These are phyloP conservation scores for Eledone cirrhosa DNA, from an alignment of 2,888 invertebrate genomes.

Conservation along the genomic window DNA sequence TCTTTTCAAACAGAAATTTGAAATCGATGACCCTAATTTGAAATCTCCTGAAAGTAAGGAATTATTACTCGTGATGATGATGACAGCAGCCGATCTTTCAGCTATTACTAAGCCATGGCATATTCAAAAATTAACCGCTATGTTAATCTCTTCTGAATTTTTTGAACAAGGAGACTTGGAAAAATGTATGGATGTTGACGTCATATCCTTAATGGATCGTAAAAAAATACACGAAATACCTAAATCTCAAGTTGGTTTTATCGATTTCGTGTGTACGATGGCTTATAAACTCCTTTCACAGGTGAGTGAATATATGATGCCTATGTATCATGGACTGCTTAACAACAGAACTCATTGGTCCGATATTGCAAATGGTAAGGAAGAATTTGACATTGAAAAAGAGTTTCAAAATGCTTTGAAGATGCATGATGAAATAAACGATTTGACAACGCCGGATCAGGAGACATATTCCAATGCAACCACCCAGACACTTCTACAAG, in stretches of 20 bases:
- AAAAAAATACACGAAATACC: constrained; percentile 92
- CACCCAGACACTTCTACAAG: too few relatives aligned
- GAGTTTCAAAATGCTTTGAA: too few relatives aligned
- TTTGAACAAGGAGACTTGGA: constrained; percentile 95
- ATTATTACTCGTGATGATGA: constrained; percentile 86
- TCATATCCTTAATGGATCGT: constrained; percentile 88
- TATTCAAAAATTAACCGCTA: constrained; percentile 90
- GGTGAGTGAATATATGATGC: constrained; percentile 82
- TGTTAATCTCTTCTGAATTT: constrained; percentile 92
- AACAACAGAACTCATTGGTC: constrained; percentile 91
- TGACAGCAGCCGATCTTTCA: constrained; percentile 95
- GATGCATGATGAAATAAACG: too few relatives aligned
- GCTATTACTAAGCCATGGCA: constrained; percentile 97
- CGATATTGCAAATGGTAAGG: constrained; percentile 78
- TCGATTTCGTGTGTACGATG: constrained; percentile 91
- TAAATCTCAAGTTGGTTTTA: constrained; percentile 96
- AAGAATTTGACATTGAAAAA: constrained; percentile 30
- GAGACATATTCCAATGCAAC: too few relatives aligned
- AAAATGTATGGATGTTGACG: constrained; percentile 86
- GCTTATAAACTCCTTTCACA: constrained; percentile 83
- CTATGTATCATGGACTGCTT: constrained; percentile 84
- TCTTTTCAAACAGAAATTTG: constrained; percentile 36
- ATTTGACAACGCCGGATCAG: too few relatives aligned
- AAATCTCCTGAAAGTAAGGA: neutral
- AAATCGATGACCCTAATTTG: constrained; percentile 35